Evolutionary conservation across 2,797 vertebrate species (phyloP).

Genomic region (Notoglanidium macrostoma): DNA sequence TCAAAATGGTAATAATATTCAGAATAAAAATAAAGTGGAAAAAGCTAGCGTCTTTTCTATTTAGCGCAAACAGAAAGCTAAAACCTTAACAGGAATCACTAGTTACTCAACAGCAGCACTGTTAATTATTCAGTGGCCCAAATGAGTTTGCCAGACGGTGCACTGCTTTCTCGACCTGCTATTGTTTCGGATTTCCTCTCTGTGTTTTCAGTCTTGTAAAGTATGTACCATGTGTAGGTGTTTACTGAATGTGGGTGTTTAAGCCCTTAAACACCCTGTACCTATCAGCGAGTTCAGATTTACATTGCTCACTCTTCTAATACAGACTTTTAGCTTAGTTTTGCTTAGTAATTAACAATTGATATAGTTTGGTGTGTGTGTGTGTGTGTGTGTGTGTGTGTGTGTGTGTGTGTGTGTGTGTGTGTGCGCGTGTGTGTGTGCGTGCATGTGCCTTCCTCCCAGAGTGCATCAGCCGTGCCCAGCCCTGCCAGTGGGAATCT

Average conservation of each 20-base stretch:
- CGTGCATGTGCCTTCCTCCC: background rate
- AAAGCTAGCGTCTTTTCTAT: background rate
- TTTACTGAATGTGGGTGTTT: background rate
- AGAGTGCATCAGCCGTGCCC: constrained; percentile 95
- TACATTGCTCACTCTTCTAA: background rate
- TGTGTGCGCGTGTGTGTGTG: constrained; percentile 22
- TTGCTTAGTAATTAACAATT: background rate
- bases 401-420: constrained; percentile 44
- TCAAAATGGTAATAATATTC: background rate
- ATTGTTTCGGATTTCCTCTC: constrained; percentile 45
- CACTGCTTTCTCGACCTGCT: constrained; percentile 19
- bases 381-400: background rate
- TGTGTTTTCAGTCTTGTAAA: constrained; percentile 23
- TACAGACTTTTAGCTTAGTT: background rate
- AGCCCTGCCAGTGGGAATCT: constrained; percentile 95
- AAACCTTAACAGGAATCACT: constrained; percentile 33
- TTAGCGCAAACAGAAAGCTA: constrained; percentile 21
- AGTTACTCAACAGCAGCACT: constrained; percentile 35
- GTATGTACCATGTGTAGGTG: background rate
- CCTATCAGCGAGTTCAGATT: too few species aligned
- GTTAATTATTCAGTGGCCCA: constrained; percentile 51
- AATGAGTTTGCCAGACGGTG: constrained; percentile 52
- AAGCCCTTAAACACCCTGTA: background rate
- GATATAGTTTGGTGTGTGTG: background rate
- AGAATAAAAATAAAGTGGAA: background rate